Percentiles rank a stretch among this genome's conserved stretches.
Evolutionary conservation across 2,797 vertebrate genomes (phyloP).

Genomic region (Tenualosa ilisha): DNA sequence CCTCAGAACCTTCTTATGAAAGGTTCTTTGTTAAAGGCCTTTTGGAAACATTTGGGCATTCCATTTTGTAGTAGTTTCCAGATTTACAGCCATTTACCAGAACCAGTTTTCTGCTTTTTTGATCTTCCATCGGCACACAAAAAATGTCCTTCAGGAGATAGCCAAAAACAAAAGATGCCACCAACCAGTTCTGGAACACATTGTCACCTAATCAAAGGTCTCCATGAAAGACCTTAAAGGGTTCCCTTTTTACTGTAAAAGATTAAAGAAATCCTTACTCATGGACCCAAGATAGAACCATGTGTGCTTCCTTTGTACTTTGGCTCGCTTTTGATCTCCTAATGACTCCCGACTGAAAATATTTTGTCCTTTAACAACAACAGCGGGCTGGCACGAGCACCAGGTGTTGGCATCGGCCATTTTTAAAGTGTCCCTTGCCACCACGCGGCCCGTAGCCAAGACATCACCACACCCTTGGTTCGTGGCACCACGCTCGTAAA

Average conservation of each 20-base stretch:
- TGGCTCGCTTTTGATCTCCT: constrained; percentile 5
- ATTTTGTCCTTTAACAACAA: neutral
- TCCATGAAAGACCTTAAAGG: neutral
- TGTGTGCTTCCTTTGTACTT: neutral
- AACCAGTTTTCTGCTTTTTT: neutral
- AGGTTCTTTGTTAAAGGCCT: neutral
- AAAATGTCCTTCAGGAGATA: neutral
- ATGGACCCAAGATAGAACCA: neutral
- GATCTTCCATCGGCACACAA: neutral
- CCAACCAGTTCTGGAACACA: neutral
- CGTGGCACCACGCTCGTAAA: neutral
- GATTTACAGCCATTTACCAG: constrained; percentile 10
- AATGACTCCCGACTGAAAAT: constrained; percentile 4
- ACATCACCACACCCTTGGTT: neutral
- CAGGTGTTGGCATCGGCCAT: neutral
- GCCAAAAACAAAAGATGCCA: neutral
- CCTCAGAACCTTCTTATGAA: constrained; percentile 3
- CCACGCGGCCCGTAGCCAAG: neutral
- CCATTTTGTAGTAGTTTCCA: constrained; percentile 2
- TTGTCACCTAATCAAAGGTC: neutral
- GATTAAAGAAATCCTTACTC: neutral
- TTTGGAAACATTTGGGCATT: constrained; percentile 13
- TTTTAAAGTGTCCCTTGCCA: neutral
- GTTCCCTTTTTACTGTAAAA: neutral
- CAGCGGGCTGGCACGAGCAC: neutral